Percentiles rank a stretch among this genome's conserved stretches.
Conservation (phyloP, 2,113 vertebrate genomes). For the Myrmecophaga tridactyla region DNA sequence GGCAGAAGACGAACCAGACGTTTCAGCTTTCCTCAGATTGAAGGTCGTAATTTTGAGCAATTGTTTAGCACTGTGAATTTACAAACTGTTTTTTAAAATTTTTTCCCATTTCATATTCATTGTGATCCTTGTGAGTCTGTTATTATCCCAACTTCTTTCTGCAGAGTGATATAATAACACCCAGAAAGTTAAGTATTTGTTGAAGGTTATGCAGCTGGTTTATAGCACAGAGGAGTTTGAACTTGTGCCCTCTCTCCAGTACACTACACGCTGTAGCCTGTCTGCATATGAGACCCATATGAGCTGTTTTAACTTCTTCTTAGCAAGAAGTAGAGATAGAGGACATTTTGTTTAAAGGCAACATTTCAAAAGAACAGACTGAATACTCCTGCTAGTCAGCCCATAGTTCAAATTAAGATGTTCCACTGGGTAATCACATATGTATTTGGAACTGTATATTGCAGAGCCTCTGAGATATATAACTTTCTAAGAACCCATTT, state of each 20-base stretch:
- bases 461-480: conserved; percentile 53
- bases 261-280: neutral
- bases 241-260: neutral
- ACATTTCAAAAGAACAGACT: neutral
- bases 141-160: neutral
- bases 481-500: conserved; percentile 65
- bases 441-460: neutral
- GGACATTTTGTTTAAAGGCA: conserved; percentile 14
- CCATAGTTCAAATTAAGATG: conserved; percentile 38
- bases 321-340: conserved; percentile 4
- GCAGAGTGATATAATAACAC: neutral
- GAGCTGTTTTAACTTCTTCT: neutral
- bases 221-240: neutral
- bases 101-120: neutral
- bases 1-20: neutral
- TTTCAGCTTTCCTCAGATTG: neutral
- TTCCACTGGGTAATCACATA: conserved; percentile 64
- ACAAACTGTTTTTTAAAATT: neutral
- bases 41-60: neutral
- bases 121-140: neutral
- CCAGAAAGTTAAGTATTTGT: neutral
- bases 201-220: conserved; percentile 4
- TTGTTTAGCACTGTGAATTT: neutral
- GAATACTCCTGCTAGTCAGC: neutral
- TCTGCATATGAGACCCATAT: neutral